phyloP scores from a whole-genome alignment of 23 tunicate species.

The Trididemnum miniatum region DNA sequence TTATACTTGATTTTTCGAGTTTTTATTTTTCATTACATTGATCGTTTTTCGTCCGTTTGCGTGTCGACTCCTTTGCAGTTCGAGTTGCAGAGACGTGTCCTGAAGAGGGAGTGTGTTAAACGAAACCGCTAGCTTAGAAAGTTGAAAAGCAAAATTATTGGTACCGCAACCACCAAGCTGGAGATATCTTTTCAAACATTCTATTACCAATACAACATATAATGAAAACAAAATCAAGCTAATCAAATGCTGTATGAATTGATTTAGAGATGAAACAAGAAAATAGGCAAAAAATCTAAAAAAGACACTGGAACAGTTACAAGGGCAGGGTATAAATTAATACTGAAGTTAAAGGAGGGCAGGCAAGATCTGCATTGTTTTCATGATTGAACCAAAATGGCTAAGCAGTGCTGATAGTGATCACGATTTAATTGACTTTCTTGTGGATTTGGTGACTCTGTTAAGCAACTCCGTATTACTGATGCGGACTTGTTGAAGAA shows the following conservation, averaged over 20 bases:
- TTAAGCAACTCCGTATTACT: neutral
- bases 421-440: neutral
- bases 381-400: neutral
- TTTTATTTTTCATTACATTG: too few species aligned
- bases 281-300: neutral
- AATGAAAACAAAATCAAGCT: neutral
- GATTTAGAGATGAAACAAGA: neutral
- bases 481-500: slow-evolving; percentile 42
- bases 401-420: neutral
- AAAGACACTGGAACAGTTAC: neutral
- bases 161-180: too few species aligned
- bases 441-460: neutral
- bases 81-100: too few species aligned
- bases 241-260: neutral
- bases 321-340: neutral
- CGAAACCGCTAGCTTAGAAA: too few species aligned
- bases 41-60: too few species aligned
- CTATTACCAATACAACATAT: too few species aligned
- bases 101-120: too few species aligned
- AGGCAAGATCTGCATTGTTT: neutral
- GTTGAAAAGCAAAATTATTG: too few species aligned
- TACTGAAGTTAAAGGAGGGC: neutral
- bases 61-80: too few species aligned
- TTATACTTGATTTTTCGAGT: too few species aligned
- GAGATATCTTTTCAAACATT: too few species aligned